phyloP scores from a whole-genome alignment of 1,140 invertebrate genomes.

The Stegodyphus dumicola region DNA sequence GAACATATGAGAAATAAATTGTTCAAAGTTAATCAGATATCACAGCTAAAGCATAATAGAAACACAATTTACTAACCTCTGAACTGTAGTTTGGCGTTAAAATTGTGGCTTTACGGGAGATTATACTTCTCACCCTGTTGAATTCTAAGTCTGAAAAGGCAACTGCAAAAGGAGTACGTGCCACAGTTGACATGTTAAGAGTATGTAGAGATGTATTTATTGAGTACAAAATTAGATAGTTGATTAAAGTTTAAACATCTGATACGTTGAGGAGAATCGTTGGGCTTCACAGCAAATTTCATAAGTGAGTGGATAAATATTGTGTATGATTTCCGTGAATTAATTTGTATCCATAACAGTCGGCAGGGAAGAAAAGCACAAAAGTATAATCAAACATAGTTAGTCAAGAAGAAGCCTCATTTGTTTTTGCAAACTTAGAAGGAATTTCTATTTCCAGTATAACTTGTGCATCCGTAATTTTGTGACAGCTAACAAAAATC shows the following conservation, averaged over 20 bases:
- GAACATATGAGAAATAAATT: constrained; percentile 25
- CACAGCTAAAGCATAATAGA: constrained; percentile 59
- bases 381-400: too few relatives aligned
- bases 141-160: constrained; percentile 44
- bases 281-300: constrained; percentile 36
- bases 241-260: constrained; percentile 12
- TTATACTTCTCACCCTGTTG: constrained; percentile 54
- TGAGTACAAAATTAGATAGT: constrained; percentile 30
- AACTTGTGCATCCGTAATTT: too few relatives aligned
- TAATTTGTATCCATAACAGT: too few relatives aligned
- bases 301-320: constrained; percentile 20
- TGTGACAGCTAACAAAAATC: too few relatives aligned
- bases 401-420: too few relatives aligned
- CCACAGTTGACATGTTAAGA: constrained; percentile 42
- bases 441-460: too few relatives aligned
- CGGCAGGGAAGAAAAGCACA: too few relatives aligned
- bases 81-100: constrained; percentile 48
- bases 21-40: constrained; percentile 43
- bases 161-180: constrained; percentile 30
- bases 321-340: too few relatives aligned
- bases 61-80: constrained; percentile 52
- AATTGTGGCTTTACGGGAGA: constrained; percentile 11
- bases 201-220: neutral
- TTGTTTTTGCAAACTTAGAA: too few relatives aligned
- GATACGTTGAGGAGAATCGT: constrained; percentile 15